phyloP scores from a whole-genome alignment of 1,140 invertebrate species.

The Bilobella aurantiaca region DNA sequence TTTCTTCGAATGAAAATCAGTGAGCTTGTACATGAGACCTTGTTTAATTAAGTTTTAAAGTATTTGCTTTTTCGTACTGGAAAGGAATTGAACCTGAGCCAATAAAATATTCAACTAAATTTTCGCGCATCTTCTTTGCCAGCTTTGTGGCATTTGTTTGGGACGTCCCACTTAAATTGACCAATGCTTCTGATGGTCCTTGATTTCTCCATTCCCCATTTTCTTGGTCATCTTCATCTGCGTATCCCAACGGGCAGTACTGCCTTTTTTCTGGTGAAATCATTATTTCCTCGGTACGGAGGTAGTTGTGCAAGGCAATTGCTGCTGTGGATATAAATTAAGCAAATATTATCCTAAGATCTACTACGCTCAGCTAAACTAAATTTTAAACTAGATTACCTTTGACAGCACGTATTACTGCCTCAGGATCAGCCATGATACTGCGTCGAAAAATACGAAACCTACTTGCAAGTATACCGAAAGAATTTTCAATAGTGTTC shows the following conservation, averaged over 20 bases:
- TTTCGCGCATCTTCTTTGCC: not conserved
- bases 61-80: not conserved
- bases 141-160: not conserved
- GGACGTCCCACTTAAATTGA: not conserved
- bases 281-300: not conserved
- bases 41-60: not conserved
- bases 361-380: not conserved
- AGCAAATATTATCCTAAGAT: not conserved
- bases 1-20: not conserved
- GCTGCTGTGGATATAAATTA: not conserved
- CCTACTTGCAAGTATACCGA: conserved; percentile 43
- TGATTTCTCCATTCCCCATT: not conserved
- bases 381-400: not conserved
- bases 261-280: not conserved
- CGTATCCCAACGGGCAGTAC: not conserved
- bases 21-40: not conserved
- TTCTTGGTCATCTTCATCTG: not conserved
- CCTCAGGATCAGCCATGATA: conserved; percentile 8
- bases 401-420: not conserved
- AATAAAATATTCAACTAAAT: not conserved
- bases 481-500: conserved; percentile 44
- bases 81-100: not conserved
- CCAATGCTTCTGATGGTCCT: not conserved
- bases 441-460: conserved; percentile 33
- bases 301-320: conserved; percentile 8